Evolutionary conservation across 2,888 invertebrate genomes (phyloP), one percentile per base, ranked within the genome.

Genomic region (Harpalus rufipes): DNA sequence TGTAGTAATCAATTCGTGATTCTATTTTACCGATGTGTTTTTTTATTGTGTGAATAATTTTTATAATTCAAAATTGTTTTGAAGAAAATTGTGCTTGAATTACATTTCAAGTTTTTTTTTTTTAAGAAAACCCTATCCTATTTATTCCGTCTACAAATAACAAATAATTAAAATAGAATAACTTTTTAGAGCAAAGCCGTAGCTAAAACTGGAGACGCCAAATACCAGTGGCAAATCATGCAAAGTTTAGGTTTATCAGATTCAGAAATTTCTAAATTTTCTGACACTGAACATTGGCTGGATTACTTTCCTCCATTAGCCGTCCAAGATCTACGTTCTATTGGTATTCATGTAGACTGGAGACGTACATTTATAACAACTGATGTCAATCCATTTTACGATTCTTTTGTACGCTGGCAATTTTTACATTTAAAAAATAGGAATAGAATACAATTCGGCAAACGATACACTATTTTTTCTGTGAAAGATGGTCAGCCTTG

Each of bases 181-280:
- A 32, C 6, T 86, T 90, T 91, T 59, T 90, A 97, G 94, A 98
- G 98, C 89, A 99, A 99, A 93, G 97, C 97, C 1, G 94, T 95
- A 0, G 99, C 99, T 0, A 99, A 99, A 92, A 92, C 96, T 1
- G 98, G 96, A 0, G 90, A 92, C 3, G 95, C 96, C 0, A 99
- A 98, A 91, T 99, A 96, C 90, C 99, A 99, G 89, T 99, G 99
- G 99, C 96, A 99, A 91, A 99, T 99, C 82, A 99, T 99, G 99
- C 93, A 96, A 89, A 96, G 97, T 89, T 92, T 99, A 85, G 99
- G 98, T 0, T 92, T 99, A 74, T 90, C 93, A 1, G 96, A 99
- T 89, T 96, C 96, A n/a, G 98, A 99, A 89, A 99, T 99, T 59
- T 94, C 94, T 86, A 93, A 96, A 87, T 99, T 99, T 93, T 96